Evolutionary conservation across 2,113 vertebrate genomes (phyloP), one percentile per base, ranked within the genome.

Genomic region (Rhodinocichla rosea): DNA sequence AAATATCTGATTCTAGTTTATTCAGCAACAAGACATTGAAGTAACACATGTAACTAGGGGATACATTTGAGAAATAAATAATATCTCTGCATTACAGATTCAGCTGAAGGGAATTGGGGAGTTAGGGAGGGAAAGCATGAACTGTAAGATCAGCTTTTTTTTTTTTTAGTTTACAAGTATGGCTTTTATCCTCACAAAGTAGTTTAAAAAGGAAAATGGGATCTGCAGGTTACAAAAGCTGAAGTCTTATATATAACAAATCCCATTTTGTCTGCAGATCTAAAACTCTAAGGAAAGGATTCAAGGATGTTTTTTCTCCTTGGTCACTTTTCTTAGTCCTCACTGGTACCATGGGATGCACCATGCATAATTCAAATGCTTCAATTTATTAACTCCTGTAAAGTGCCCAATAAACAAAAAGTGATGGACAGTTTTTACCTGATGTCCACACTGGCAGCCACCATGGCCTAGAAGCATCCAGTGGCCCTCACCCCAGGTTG

Each of bases 231-330:
- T 59, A 83, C 22, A 59, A 86, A 79, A 49, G 11, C n/a, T 16
- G 4, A 63, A 83, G 12, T 35, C 32, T 27, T 9, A 33, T 0
- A 0, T 13, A 69, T 21, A 13, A 23, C 2, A 4, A 55, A 74
- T 57, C 24, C 32, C 22, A 69, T 49, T 74, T 69, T 77, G 4
- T 28, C 68, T 53, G 19, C 30, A 79, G 47, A 71, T 50, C 23
- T 4, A 53, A 3, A 85, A 19, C 19, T 63, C 28, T 44, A 70
- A 70, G 10, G 39, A 27, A 17, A 40, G 8, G 22, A 73, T 52
- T 69, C 32, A 78, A 52, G 9, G 7, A 28, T 28, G 42, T 50
- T 55, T 57, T 73, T 74, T 30, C 32, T 55, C 75, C 60, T 42
- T 50, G 13, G 26, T 45, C 40, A 74, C 56, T 37, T 37, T 44